A percentile compares a stretch with the other conserved stretches of the same genome.
These are phyloP conservation scores for Apostichopus japonicus DNA, from an alignment of 35 echinoderm and acorn worm genomes.

Conservation along the genomic window DNA sequence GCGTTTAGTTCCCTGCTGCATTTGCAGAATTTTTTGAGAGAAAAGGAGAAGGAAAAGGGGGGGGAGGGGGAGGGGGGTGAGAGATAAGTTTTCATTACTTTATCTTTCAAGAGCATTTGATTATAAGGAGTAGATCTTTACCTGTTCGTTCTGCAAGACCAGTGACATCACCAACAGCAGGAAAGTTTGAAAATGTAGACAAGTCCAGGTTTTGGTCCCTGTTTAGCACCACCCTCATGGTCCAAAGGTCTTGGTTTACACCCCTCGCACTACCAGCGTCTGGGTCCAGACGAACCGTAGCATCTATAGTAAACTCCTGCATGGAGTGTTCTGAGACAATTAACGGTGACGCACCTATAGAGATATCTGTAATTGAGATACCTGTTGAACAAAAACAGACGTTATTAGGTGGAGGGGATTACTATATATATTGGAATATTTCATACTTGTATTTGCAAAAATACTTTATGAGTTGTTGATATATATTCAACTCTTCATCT, in stretches of 20 bases:
- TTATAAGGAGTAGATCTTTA: neutral
- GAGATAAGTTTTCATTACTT: neutral
- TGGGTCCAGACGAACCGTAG: neutral
- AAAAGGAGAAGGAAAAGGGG: neutral
- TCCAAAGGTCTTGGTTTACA: neutral
- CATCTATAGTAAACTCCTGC: neutral
- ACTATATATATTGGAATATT: no score
- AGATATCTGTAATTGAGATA: slow-evolving; percentile 16
- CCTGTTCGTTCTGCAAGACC: neutral
- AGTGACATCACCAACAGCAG: neutral
- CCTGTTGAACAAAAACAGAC: neutral
- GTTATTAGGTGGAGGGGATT: neutral
- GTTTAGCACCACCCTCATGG: slow-evolving; percentile 11
- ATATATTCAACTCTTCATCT: no score
- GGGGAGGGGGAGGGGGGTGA: neutral
- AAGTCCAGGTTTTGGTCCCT: neutral
- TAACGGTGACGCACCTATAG: neutral
- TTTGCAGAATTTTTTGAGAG: no score
- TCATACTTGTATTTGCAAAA: neutral
- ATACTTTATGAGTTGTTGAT: neutral
- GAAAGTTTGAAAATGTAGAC: neutral
- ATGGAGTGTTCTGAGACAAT: neutral
- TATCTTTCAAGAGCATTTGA: neutral
- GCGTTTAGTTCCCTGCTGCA: no score
- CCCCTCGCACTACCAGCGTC: neutral